Evolutionary conservation across 2,113 vertebrate species (phyloP), one percentile per base, ranked within the genome.

Genomic region (Lasiurus borealis): DNA sequence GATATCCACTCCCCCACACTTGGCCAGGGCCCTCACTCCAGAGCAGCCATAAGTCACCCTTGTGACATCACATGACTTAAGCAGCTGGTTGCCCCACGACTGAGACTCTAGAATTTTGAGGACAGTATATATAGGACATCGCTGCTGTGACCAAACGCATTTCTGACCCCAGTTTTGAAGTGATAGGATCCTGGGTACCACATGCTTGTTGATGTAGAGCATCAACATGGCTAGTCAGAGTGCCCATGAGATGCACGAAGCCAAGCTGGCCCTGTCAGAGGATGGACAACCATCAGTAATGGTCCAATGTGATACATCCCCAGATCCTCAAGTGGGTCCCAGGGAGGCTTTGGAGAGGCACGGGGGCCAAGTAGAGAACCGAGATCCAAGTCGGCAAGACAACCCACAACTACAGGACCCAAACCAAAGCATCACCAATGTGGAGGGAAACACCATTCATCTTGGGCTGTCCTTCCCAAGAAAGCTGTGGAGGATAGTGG

Each of bases 391-490:
- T 3, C 36, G 29, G 5, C 44, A 19, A 40, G 64, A 12, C 4
- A 34, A 11, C 2, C 29, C 1, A 5, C 19, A 12, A 13, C 5
- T 46, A 29, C 29, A 57, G 18, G 73, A 25, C 25, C 48, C 11
- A 8, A 31, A 3, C 0, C 14, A 13, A 7, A 1, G 0, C 1
- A 0, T 1, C 3, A 18, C 8, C 44, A 9, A 0, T 0, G 3
- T 12, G 71, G 57, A 48, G 15, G 48, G 29, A 5, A 59, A 52
- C 6, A 0, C 44, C 6, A 0, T 1, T 0, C 0, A 81, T 8
- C 16, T 40, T 0, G 15, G 25, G 29, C 18, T 95, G 4, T 40
- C 80, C 48, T 97, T 97, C 77, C 95, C 93, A 0, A 88, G 46
- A 36, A 95, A 83, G 69, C 86, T 96, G 0, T 96, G 95, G 96